Evolutionary conservation across 1,140 invertebrate species (phyloP).

Genomic region (Scaptomyza graminum): DNA sequence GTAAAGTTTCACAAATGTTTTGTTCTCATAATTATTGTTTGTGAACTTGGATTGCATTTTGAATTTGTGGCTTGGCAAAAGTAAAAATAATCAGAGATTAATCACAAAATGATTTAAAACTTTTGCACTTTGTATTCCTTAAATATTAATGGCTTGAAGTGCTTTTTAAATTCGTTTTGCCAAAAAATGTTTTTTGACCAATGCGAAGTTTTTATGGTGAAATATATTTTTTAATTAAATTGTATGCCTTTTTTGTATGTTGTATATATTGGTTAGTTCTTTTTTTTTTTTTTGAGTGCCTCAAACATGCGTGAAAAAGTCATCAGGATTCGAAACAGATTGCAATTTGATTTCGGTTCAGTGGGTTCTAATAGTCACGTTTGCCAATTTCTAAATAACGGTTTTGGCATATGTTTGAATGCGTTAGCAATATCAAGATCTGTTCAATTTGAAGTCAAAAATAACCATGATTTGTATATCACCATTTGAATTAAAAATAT

Average conservation of each 20-base stretch:
- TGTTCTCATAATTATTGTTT: neutral
- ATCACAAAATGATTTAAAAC: neutral
- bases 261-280: too few species aligned
- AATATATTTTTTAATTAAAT: neutral
- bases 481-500: too few species aligned
- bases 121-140: neutral
- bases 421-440: too few species aligned
- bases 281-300: neutral
- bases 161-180: too few species aligned
- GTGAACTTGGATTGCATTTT: too few species aligned
- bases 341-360: constrained; percentile 7
- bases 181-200: too few species aligned
- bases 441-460: too few species aligned
- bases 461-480: too few species aligned
- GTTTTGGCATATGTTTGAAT: neutral
- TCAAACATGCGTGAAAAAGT: neutral
- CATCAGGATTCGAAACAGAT: neutral
- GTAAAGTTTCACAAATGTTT: neutral
- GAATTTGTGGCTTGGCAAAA: too few species aligned
- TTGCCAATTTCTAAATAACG: neutral
- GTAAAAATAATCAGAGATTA: neutral
- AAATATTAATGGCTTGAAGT: neutral
- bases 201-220: neutral
- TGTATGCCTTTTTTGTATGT: too few species aligned
- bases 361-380: constrained; percentile 7